Base-by-base conservation (phyloP, 2,797 vertebrate genomes). In the Danio tinwini region DNA sequence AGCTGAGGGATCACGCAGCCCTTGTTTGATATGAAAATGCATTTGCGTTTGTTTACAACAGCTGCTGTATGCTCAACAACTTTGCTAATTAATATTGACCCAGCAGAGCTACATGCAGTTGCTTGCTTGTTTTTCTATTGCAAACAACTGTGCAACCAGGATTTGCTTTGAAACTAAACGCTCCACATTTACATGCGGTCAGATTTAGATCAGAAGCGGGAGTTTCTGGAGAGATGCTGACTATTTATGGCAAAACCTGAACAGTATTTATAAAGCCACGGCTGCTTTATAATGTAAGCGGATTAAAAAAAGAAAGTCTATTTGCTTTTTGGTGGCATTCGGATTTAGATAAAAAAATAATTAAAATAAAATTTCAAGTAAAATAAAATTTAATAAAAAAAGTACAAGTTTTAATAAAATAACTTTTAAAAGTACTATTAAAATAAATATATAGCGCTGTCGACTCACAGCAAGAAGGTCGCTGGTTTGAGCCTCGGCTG, bases 51-150 rank as follows among this genome's bases (percentile, higher is more conserved):
- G 91, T 93, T 92, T 93, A 92, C 91, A 91, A 87, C 90, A 91
- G 90, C 91, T 91, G 92, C 88, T 92, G 88, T 90, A 87, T 90
- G 87, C 90, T 91, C 88, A 92, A 88, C 90, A 91, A 87, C 88
- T 89, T 89, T 84, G 83, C 88, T 92, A 92, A 93, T 94, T 93
- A 91, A 92, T 91, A 93, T 90, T 90, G 91, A 92, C 92, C 92
- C 81, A 89, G 89, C 29, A 29, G 81, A 93, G 90, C 83, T 88
- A 85, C 39, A 44, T 52, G 64, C 40, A 29, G 68, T 86, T 84
- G 85, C 82, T 4, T 69, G 77, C 81, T 83, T 1, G 74, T 83
- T 87, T 87, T 89, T 87, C 81, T 88, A 82, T 37, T 71, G 83
- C 56, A 59, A 88, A 85, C 77, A 74, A 55, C 74, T 10, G 19